Evolutionary conservation across 2,888 invertebrate genomes (phyloP).

Genomic region (Meteorus colon): DNA sequence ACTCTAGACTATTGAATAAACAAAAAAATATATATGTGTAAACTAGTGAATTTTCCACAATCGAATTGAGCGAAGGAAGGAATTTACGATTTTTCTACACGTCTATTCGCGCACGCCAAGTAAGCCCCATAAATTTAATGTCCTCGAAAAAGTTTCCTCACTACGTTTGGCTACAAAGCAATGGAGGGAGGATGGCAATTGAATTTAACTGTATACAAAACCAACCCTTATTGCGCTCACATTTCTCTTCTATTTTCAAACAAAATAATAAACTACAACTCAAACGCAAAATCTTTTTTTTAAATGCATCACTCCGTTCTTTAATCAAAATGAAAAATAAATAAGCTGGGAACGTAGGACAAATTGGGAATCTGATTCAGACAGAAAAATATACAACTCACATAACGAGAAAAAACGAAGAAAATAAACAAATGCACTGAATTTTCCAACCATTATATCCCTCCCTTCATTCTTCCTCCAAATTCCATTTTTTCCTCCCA

Average conservation of each 20-base stretch:
- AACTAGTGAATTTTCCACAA: neutral
- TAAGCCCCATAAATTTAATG: slow-evolving; percentile 34
- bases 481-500: neutral
- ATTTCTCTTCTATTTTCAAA: slow-evolving; percentile 1
- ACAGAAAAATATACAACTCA: neutral
- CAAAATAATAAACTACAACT: neutral
- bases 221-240: slow-evolving; percentile 2
- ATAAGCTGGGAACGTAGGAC: neutral
- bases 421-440: neutral
- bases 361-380: neutral
- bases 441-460: neutral
- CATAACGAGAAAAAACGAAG: neutral
- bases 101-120: slow-evolving; percentile 22
- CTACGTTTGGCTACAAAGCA: slow-evolving; percentile 1
- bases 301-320: neutral
- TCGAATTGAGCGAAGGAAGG: neutral
- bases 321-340: neutral
- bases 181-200: neutral
- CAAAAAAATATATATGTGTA: neutral
- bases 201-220: neutral
- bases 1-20: neutral
- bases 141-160: slow-evolving; percentile 32
- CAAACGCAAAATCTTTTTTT: slow-evolving; percentile 10
- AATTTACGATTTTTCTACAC: slow-evolving; percentile 40
- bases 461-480: neutral